These are phyloP conservation scores for Cataglyphis cursor DNA, from an alignment of 2,888 invertebrate species.

Conservation along the genomic window DNA sequence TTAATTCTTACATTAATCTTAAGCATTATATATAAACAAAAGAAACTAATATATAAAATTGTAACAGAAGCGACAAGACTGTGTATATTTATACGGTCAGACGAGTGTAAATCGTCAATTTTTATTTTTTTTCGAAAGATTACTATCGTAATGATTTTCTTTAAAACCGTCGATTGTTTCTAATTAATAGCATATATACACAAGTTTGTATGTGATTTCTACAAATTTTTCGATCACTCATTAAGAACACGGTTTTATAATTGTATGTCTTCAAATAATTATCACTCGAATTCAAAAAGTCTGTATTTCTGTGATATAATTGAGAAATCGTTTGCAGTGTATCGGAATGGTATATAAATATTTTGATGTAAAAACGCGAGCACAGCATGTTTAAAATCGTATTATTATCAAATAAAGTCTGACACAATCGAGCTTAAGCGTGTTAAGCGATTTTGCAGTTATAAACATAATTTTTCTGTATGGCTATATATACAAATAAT, in stretches of 20 bases:
- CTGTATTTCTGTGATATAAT: constrained; percentile 57
- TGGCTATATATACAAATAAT: constrained; percentile 40
- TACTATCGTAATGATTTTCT: background rate
- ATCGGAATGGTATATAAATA: background rate
- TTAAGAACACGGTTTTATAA: constrained; percentile 43
- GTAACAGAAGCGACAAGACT: background rate
- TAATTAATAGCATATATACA: constrained; percentile 22
- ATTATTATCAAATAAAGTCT: constrained; percentile 8
- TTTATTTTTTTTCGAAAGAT: constrained; percentile 24
- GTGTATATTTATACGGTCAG: background rate
- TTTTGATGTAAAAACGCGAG: background rate
- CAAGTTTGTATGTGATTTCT: constrained; percentile 34
- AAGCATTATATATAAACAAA: constrained; percentile 32
- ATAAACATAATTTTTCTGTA: constrained; percentile 45
- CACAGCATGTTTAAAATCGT: background rate
- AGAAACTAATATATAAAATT: constrained; percentile 33
- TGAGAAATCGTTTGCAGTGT: constrained; percentile 41
- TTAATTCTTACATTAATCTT: constrained; percentile 38
- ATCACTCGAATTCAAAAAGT: constrained; percentile 47
- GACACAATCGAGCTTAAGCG: constrained; percentile 35
- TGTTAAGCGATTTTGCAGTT: constrained; percentile 39
- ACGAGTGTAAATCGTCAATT: constrained; percentile 15
- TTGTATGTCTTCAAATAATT: constrained; percentile 27
- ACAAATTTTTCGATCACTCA: constrained; percentile 27
- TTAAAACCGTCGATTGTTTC: constrained; percentile 18